phyloP scores from a whole-genome alignment of 2,113 vertebrate genomes.

The Pontoporia blainvillei region DNA sequence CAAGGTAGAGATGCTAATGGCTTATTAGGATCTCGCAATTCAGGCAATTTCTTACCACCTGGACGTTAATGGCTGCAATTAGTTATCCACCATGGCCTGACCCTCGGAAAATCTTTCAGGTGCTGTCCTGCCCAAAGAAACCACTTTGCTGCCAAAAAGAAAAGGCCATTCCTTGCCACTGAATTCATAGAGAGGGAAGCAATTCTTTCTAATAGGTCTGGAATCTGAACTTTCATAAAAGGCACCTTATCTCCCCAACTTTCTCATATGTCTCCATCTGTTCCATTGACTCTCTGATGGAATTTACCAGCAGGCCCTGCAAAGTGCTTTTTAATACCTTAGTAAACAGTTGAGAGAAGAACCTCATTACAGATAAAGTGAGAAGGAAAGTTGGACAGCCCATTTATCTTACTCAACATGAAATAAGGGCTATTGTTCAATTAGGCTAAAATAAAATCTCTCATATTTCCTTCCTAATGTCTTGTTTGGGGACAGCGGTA shows the following conservation, averaged over 20 bases:
- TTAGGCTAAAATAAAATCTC: constrained; percentile 60
- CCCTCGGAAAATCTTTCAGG: constrained; percentile 28
- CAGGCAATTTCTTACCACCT: constrained; percentile 50
- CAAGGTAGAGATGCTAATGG: constrained; percentile 1
- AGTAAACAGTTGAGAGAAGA: constrained; percentile 69
- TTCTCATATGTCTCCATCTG: constrained; percentile 67
- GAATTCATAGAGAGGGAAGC: neutral
- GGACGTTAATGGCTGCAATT: constrained; percentile 49
- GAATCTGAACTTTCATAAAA: constrained; percentile 61
- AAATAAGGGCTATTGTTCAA: constrained; percentile 66
- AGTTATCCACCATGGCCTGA: constrained; percentile 32
- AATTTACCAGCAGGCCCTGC: constrained; percentile 47
- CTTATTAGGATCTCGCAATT: neutral
- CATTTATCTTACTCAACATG: constrained; percentile 69
- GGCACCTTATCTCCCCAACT: constrained; percentile 19
- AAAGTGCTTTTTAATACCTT: constrained; percentile 75
- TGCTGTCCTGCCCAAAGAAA: neutral
- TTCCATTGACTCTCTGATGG: constrained; percentile 60
- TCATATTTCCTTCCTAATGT: constrained; percentile 65
- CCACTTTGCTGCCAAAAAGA: constrained; percentile 20
- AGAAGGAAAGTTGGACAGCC: constrained; percentile 61
- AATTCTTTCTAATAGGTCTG: constrained; percentile 24
- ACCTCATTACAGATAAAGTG: constrained; percentile 67
- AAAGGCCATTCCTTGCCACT: neutral
- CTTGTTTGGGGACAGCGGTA: constrained; percentile 40